Evolutionary conservation across 2,888 invertebrate species (phyloP).

Genomic region (Operophtera brumata): DNA sequence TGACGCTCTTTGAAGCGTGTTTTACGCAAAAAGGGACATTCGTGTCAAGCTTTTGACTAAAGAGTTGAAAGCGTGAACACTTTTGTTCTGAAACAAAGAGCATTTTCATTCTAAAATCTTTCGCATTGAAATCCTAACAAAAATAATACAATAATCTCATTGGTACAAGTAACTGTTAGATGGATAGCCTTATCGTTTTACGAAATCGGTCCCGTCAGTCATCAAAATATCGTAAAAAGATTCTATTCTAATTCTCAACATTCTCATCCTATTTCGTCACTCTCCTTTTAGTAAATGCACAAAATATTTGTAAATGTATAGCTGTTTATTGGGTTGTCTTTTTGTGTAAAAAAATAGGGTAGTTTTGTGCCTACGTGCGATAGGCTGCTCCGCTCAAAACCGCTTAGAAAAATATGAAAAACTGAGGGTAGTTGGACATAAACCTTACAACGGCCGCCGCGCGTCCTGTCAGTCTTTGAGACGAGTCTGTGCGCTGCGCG

Average conservation of each 20-base stretch:
- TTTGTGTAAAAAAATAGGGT: slow-evolving; percentile 1
- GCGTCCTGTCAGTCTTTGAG: slow-evolving; percentile 56
- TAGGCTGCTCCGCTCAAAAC: neutral
- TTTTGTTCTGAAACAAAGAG: slow-evolving; percentile 2
- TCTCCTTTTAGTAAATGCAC: neutral
- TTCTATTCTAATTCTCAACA: neutral
- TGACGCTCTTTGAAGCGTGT: neutral
- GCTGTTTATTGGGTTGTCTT: neutral
- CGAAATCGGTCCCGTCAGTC: neutral
- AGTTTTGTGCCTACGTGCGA: neutral
- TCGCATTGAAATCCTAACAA: neutral
- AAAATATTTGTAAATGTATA: no score
- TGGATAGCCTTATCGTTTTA: no score
- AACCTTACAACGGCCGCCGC: slow-evolving; percentile 22
- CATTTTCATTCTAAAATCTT: neutral
- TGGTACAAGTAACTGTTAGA: neutral
- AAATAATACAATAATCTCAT: neutral
- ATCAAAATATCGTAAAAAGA: neutral
- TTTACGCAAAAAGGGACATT: slow-evolving; percentile 6
- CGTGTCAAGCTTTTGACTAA: slow-evolving; percentile 3
- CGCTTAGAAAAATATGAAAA: slow-evolving; percentile 6
- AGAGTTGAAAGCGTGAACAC: slow-evolving; percentile 9
- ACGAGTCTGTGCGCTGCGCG: slow-evolving; percentile 53
- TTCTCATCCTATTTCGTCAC: neutral
- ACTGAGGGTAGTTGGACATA: slow-evolving; percentile 48